Evolutionary conservation across 2,113 vertebrate species (phyloP), one percentile per base, ranked within the genome.

Genomic region (Malurus alboscapulatus): DNA sequence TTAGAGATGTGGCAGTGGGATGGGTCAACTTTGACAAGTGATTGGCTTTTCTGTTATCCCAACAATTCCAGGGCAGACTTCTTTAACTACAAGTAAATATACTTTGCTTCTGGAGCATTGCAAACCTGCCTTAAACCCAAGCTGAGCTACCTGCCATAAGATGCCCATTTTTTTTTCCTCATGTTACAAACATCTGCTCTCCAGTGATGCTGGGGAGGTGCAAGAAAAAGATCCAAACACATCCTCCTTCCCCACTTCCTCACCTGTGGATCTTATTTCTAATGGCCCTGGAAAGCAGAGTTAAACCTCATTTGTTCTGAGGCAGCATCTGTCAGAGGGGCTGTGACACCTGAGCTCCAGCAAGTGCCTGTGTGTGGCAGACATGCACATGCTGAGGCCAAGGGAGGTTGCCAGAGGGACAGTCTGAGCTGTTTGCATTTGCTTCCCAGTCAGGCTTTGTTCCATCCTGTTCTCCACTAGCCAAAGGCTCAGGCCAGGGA

Each of bases 361-460:
- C 2, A 5, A 12, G 61, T 21, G 26, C 16, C 55, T 22, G 32
- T 11, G 1, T 7, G 0, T 19, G n/a, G 45, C 69, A 62, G 5
- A 40, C 40, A 17, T 0, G n/a, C 19, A 12, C 6, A 1, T 7
- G 78, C 68, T 38, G 42, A 51, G 57, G 69, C 82, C 66, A 32
- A 0, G 4, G 73, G 34, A 30, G 61, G 22, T 18, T 55, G 65
- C 24, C 66, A 57, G 53, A 67, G 36, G 51, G 29, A 17, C 27
- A 29, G 30, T 25, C n/a, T 34, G 53, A 26, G 57, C 61, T 45
- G 13, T 17, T 65, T 34, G 62, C 14, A 30, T 65, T 81, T 82
- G 47, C 30, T 54, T 42, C 30, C 61, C 63, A 12, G 34, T 5
- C 34, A 45, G 66, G 27, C 65, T 79, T 85, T 87, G n/a, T 57